phyloP scores from a whole-genome alignment of 2,888 invertebrate species.

The Pherbina coryleti region DNA sequence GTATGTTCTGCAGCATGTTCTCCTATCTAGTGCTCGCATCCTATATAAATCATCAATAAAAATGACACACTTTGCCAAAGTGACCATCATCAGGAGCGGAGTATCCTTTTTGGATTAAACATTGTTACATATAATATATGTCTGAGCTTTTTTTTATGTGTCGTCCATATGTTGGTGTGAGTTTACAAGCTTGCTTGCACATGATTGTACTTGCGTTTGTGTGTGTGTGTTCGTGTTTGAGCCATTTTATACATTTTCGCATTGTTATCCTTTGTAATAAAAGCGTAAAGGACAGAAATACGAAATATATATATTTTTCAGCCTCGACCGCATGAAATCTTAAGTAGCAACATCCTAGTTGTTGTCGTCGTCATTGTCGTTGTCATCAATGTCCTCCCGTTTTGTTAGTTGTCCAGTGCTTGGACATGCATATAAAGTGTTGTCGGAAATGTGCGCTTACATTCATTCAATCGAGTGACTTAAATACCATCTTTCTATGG shows the following conservation, averaged over 20 bases:
- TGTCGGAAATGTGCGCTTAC: no score
- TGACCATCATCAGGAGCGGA: conserved; percentile 21
- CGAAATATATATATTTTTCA: not conserved
- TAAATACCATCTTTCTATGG: no score
- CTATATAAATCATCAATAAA: conserved; percentile 32
- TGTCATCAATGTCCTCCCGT: not conserved
- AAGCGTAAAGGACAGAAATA: not conserved
- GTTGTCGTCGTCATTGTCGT: not conserved
- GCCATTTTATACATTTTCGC: not conserved
- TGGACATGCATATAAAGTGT: no score
- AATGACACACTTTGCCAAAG: conserved; percentile 35
- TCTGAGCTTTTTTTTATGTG: not conserved
- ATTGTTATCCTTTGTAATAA: conserved; percentile 26
- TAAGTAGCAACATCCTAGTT: not conserved
- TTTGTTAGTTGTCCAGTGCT: no score
- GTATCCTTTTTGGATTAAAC: conserved; percentile 22
- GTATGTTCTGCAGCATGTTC: not conserved
- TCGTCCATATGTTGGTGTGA: not conserved
- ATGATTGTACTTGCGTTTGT: not conserved
- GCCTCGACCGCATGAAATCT: not conserved
- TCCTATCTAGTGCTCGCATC: not conserved
- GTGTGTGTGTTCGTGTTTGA: not conserved
- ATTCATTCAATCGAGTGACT: no score
- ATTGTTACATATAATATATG: not conserved
- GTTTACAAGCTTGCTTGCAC: not conserved